phyloP scores from a whole-genome alignment of 2,113 vertebrate genomes.

The Charina bottae region DNA sequence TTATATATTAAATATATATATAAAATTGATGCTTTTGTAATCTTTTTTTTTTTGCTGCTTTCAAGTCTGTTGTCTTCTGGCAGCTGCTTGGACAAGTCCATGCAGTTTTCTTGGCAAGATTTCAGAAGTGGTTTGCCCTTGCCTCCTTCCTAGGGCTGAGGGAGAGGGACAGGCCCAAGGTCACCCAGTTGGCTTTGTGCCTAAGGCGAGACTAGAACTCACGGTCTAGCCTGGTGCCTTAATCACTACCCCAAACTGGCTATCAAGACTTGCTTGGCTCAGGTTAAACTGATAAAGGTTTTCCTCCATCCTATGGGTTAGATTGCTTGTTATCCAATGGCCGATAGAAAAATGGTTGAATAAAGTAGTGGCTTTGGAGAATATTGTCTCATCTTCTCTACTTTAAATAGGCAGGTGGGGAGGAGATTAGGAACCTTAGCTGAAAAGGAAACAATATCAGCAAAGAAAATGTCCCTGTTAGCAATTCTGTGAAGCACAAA shows the following conservation, averaged over 20 bases:
- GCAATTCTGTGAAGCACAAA: background rate
- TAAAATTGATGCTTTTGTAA: background rate
- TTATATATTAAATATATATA: background rate
- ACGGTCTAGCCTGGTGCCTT: background rate
- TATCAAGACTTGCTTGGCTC: background rate
- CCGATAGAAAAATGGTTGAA: background rate
- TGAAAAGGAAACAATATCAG: constrained; percentile 1
- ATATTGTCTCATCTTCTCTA: background rate
- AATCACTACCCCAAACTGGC: background rate
- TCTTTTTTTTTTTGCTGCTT: background rate
- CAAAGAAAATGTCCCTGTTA: background rate
- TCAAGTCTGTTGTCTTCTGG: background rate
- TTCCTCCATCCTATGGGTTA: background rate
- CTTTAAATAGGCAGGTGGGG: background rate
- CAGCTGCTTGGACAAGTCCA: background rate
- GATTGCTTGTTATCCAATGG: background rate
- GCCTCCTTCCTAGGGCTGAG: background rate
- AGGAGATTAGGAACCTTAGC: background rate
- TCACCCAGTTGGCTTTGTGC: background rate
- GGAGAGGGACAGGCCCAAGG: background rate
- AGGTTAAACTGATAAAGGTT: background rate
- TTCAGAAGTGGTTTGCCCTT: background rate
- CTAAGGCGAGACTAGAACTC: background rate
- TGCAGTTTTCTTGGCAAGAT: background rate
- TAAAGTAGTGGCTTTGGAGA: background rate